Conservation (phyloP, 1,140 invertebrate genomes). For the Aphelinus atriplicis region DNA sequence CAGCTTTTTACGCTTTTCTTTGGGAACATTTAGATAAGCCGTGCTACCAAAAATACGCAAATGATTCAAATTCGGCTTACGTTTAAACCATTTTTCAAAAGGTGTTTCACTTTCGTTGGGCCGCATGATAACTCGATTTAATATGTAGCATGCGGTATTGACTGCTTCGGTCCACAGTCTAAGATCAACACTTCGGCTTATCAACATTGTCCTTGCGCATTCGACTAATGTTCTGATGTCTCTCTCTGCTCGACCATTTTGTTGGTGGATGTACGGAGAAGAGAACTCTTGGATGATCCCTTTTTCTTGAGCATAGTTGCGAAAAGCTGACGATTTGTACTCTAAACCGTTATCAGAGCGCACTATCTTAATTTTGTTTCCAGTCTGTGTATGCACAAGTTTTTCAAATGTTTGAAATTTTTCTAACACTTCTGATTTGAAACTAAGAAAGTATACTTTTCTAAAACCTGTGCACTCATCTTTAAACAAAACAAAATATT, state of each 20-base stretch:
- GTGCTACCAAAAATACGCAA: neutral
- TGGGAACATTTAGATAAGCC: no score
- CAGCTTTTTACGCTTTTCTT: no score
- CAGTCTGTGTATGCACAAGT: slow-evolving; percentile 49
- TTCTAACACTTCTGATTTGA: slow-evolving; percentile 53
- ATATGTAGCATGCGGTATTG: neutral
- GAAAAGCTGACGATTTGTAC: slow-evolving; percentile 24
- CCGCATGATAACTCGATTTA: neutral
- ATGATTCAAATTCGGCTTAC: neutral
- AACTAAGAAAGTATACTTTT: slow-evolving; percentile 53
- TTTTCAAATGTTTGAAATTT: slow-evolving; percentile 50
- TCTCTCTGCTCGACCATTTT: slow-evolving; percentile 56
- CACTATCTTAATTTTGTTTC: slow-evolving; percentile 47
- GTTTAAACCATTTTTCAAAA: neutral
- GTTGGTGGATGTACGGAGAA: slow-evolving; percentile 50
- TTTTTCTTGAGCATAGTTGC: slow-evolving; percentile 10
- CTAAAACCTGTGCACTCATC: slow-evolving; percentile 49
- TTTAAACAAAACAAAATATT: slow-evolving; percentile 47
- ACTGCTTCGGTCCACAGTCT: slow-evolving; percentile 9
- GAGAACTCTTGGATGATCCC: slow-evolving; percentile 40
- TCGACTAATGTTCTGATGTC: slow-evolving; percentile 42
- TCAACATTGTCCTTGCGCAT: slow-evolving; percentile 2
- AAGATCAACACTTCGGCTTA: neutral
- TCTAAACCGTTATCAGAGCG: slow-evolving; percentile 40
- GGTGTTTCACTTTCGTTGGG: neutral